Evolutionary conservation across 2,888 invertebrate species (phyloP).

Genomic region (Stenodera caucasica): DNA sequence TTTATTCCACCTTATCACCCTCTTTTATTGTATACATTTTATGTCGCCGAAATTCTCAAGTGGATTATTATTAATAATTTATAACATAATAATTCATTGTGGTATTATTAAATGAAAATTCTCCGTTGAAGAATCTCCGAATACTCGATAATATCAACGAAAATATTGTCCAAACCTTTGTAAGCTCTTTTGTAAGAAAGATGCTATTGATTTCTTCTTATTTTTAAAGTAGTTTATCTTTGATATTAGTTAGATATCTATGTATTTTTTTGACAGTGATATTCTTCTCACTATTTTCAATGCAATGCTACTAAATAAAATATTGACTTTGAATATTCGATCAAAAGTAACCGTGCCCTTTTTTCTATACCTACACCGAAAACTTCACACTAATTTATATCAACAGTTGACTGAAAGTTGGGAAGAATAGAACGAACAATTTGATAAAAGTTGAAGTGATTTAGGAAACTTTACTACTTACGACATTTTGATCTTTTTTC

Average conservation of each 20-base stretch:
- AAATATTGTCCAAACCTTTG: not conserved
- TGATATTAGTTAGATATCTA: constrained; percentile 10
- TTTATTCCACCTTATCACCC: constrained; percentile 2
- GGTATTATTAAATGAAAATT: not conserved
- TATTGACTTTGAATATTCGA: not conserved
- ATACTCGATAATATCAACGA: not conserved
- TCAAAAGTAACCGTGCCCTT: not conserved
- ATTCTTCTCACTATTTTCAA: not conserved
- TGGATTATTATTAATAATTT: too few relatives aligned
- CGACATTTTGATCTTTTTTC: too few relatives aligned
- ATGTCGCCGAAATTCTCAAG: not conserved
- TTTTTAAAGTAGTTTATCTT: constrained; percentile 19
- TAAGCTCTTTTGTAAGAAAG: constrained; percentile 12
- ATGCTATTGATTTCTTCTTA: constrained; percentile 18
- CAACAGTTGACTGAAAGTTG: not conserved
- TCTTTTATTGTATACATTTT: not conserved
- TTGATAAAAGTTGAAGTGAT: not conserved
- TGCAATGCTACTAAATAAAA: too few relatives aligned
- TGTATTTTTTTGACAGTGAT: constrained; percentile 14
- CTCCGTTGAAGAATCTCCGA: not conserved
- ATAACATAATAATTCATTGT: too few relatives aligned
- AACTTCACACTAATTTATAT: not conserved
- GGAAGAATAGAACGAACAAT: not conserved
- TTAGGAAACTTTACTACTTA: not conserved
- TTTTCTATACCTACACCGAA: not conserved